phyloP scores from a whole-genome alignment of 2,888 invertebrate genomes.

The Caenorhabditis virilis region DNA sequence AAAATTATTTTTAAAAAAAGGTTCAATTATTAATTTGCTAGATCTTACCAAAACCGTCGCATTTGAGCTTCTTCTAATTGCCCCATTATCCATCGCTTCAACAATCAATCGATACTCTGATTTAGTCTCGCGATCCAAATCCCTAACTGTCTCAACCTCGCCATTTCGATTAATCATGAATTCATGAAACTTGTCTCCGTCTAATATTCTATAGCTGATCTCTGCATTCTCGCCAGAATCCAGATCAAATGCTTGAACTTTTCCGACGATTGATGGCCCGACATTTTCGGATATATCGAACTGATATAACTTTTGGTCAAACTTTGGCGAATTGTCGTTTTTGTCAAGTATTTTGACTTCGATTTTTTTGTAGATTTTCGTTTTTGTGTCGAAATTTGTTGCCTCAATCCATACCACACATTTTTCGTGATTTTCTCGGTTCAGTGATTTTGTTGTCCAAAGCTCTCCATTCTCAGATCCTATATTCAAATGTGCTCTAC shows the following conservation, averaged over 20 bases:
- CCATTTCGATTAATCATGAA: slow-evolving; percentile 68
- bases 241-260: slow-evolving; percentile 83
- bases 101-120: slow-evolving; percentile 81
- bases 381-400: slow-evolving; percentile 1
- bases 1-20: too few relatives aligned
- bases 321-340: slow-evolving; percentile 92
- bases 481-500: slow-evolving; percentile 17
- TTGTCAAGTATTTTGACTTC: slow-evolving; percentile 75
- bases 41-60: slow-evolving; percentile 22
- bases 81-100: slow-evolving; percentile 81
- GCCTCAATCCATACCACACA: slow-evolving; percentile 35
- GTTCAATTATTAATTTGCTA: too few relatives aligned
- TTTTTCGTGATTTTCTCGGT: slow-evolving; percentile 25
- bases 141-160: slow-evolving; percentile 17
- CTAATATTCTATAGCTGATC: slow-evolving; percentile 84
- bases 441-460: slow-evolving; percentile 11
- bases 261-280: slow-evolving; percentile 70
- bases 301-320: slow-evolving; percentile 71
- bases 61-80: slow-evolving; percentile 72
- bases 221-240: slow-evolving; percentile 84
- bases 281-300: slow-evolving; percentile 48
- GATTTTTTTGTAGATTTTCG: slow-evolving; percentile 8
- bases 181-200: slow-evolving; percentile 76
- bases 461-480: slow-evolving; percentile 18
- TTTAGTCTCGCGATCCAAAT: slow-evolving; percentile 44